phyloP scores from a whole-genome alignment of 2,888 invertebrate species.

The Labia minor region DNA sequence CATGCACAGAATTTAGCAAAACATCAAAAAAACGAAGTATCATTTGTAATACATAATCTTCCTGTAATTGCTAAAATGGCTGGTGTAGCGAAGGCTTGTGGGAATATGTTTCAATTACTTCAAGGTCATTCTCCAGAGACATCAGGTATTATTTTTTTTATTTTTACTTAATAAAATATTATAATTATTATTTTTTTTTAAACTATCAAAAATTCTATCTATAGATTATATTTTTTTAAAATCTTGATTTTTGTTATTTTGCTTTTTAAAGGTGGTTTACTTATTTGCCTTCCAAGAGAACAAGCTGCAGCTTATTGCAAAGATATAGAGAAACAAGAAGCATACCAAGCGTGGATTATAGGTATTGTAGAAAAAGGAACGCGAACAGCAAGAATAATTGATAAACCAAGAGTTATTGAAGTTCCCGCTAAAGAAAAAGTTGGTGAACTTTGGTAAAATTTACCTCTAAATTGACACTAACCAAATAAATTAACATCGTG shows the following conservation, averaged over 20 bases:
- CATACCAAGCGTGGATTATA: slow-evolving; percentile 93
- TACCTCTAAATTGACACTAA: no score
- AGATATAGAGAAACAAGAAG: slow-evolving; percentile 89
- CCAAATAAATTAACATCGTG: no score
- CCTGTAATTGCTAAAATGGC: slow-evolving; percentile 71
- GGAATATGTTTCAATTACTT: slow-evolving; percentile 57
- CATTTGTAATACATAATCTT: slow-evolving; percentile 65
- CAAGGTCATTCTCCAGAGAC: slow-evolving; percentile 69
- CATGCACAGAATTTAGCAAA: slow-evolving; percentile 70
- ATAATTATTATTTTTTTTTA: not conserved
- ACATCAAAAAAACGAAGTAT: slow-evolving; percentile 61
- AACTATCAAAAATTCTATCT: no score
- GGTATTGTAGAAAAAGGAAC: slow-evolving; percentile 92
- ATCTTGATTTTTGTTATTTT: no score
- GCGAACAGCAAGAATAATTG: slow-evolving; percentile 84
- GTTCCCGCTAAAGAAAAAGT: slow-evolving; percentile 72
- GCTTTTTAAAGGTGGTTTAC: slow-evolving; percentile 65
- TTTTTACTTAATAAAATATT: slow-evolving; percentile 1
- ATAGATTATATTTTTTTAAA: no score
- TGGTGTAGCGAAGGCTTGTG: slow-evolving; percentile 59
- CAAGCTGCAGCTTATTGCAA: slow-evolving; percentile 93
- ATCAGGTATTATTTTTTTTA: no score
- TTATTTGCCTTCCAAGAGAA: slow-evolving; percentile 83
- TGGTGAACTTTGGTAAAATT: slow-evolving; percentile 38
- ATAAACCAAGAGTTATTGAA: slow-evolving; percentile 90